These are phyloP conservation scores for Mola mola DNA, from an alignment of 2,113 vertebrate species.

Conservation along the genomic window DNA sequence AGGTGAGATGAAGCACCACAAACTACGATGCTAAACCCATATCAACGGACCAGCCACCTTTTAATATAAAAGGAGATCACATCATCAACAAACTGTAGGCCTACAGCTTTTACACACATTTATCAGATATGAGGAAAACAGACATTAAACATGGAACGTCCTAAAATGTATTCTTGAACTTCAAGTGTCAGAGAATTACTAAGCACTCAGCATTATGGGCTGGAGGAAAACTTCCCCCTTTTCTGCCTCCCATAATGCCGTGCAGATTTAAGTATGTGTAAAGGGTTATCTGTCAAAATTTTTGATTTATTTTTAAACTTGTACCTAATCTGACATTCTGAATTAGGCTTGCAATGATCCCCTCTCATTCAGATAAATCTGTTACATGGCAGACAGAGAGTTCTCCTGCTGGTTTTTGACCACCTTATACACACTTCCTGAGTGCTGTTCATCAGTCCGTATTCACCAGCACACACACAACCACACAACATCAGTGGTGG, in stretches of 20 bases:
- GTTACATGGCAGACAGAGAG: constrained; percentile 46
- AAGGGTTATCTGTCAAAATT: neutral
- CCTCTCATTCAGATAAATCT: constrained; percentile 16
- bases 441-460: constrained; percentile 15
- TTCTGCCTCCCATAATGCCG: no score
- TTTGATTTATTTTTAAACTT: no score
- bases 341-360: constrained; percentile 92
- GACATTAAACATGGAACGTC: neutral
- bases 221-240: no score
- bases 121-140: no score
- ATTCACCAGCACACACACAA: no score
- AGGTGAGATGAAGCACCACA: constrained; percentile 40
- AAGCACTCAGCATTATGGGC: neutral
- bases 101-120: constrained; percentile 4
- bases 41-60: constrained; percentile 41
- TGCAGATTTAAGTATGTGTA: neutral
- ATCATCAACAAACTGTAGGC: constrained; percentile 22
- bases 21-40: constrained; percentile 7
- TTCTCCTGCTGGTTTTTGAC: constrained; percentile 1
- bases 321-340: constrained; percentile 34
- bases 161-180: neutral
- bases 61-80: constrained; percentile 71
- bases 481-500: neutral
- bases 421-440: neutral
- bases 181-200: neutral